Evolutionary conservation across 2,113 vertebrate species (phyloP).

Genomic region (Platysteira castanea): DNA sequence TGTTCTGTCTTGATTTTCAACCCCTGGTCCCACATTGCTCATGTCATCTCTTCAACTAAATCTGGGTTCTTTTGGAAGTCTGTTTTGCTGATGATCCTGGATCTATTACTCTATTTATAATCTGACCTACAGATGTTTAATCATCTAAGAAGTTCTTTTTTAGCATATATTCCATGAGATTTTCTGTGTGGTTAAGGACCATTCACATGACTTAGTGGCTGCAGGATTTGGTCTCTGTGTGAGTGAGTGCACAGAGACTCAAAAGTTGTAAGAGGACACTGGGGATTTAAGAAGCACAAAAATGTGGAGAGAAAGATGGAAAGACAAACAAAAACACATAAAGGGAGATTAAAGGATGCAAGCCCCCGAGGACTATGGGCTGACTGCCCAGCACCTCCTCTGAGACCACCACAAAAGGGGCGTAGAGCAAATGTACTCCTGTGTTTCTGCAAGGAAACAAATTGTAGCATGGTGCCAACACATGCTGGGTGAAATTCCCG

Average conservation of each 20-base stretch:
- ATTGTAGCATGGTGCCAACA: background rate
- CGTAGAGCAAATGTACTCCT: background rate
- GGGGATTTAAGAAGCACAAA: background rate
- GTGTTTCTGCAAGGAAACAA: background rate
- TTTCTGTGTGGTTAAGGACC: background rate
- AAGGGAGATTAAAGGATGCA: constrained; percentile 25
- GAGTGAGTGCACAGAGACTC: background rate
- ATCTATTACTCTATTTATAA: background rate
- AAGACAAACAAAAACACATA: constrained; percentile 16
- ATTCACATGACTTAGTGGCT: background rate
- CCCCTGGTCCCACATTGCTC: background rate
- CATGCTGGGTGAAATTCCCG: constrained; percentile 36
- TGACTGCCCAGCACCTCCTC: constrained; percentile 43
- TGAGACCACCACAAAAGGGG: background rate
- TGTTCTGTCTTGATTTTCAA: background rate
- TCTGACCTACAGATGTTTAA: background rate
- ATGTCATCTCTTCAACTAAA: background rate
- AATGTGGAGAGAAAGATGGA: constrained; percentile 20
- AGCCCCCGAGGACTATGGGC: background rate
- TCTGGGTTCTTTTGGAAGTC: background rate
- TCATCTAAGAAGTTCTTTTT: background rate
- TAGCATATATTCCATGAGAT: background rate
- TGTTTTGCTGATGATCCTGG: background rate
- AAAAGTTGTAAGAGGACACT: background rate
- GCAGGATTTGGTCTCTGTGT: background rate